Evolutionary conservation across 1,140 invertebrate species (phyloP).

Genomic region (Micrasema minimum): DNA sequence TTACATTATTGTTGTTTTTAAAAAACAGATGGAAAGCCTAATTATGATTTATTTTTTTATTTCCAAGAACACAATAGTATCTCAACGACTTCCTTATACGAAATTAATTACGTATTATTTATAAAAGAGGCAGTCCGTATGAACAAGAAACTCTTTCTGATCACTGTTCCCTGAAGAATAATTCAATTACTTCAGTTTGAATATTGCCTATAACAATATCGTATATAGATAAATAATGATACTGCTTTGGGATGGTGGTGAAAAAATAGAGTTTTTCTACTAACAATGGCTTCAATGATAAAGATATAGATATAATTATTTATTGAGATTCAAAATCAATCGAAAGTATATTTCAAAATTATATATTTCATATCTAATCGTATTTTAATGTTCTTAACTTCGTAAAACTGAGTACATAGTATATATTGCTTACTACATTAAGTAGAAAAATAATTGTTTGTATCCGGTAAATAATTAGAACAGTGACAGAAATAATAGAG

Average conservation of each 20-base stretch:
- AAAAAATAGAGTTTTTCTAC: slow-evolving; percentile 53
- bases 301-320: slow-evolving; percentile 46
- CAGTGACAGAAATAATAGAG: slow-evolving; percentile 46
- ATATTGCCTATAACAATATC: slow-evolving; percentile 42
- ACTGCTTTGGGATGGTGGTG: slow-evolving; percentile 52
- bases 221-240: slow-evolving; percentile 40
- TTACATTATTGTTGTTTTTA: no score
- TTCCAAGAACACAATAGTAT: no score
- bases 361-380: slow-evolving; percentile 44
- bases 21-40: no score
- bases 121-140: slow-evolving; percentile 29
- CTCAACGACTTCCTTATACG: no score
- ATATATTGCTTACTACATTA: slow-evolving; percentile 54
- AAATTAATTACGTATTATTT: no score
- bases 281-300: slow-evolving; percentile 51
- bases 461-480: slow-evolving; percentile 47
- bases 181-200: slow-evolving; percentile 41
- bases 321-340: slow-evolving; percentile 50
- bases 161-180: slow-evolving; percentile 16
- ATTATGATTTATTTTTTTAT: no score
- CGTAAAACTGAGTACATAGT: slow-evolving; percentile 52
- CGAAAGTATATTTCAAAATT: slow-evolving; percentile 51
- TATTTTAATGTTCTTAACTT: slow-evolving; percentile 48
- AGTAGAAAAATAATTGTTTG: slow-evolving; percentile 52
- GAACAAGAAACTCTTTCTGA: slow-evolving; percentile 11